These are phyloP conservation scores for Mormyrus hasselquistii DNA, from an alignment of 2,797 vertebrate species.

Conservation along the genomic window DNA sequence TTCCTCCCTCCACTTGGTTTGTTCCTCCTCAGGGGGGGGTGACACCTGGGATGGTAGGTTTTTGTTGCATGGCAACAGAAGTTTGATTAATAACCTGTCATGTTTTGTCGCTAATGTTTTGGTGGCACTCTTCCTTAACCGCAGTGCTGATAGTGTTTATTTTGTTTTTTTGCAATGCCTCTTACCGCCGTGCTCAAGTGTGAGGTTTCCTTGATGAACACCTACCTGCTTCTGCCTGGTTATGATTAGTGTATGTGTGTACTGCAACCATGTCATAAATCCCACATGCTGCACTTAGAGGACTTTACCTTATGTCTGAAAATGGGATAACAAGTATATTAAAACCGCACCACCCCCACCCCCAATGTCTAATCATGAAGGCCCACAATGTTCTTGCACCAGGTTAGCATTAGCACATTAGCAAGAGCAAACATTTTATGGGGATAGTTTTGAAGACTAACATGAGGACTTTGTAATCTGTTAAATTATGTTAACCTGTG, in stretches of 20 bases:
- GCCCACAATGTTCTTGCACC: not conserved
- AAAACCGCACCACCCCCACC: not conserved
- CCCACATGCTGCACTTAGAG: not conserved
- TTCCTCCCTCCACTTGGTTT: conserved; percentile 20
- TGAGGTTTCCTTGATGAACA: conserved; percentile 9
- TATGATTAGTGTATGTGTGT: not conserved
- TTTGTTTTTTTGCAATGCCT: not conserved
- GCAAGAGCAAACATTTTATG: not conserved
- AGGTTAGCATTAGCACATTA: not conserved
- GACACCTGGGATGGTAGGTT: conserved; percentile 80
- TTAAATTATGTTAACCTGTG: not conserved
- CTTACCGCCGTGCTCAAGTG: not conserved
- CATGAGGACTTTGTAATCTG: not conserved
- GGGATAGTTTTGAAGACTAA: not conserved
- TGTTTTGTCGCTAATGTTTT: not conserved
- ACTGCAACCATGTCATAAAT: not conserved
- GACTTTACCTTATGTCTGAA: conserved; percentile 2
- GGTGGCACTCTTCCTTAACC: not conserved
- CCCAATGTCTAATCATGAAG: not conserved
- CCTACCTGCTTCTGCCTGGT: conserved; percentile 12
- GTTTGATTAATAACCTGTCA: conserved; percentile 23
- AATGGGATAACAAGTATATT: conserved; percentile 6
- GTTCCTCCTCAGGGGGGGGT: conserved; percentile 66
- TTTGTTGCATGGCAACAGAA: conserved; percentile 48
- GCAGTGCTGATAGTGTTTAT: not conserved